Evolutionary conservation across 2,113 vertebrate genomes (phyloP), one percentile per base, ranked within the genome.

Genomic region (Alligator mississippiensis): DNA sequence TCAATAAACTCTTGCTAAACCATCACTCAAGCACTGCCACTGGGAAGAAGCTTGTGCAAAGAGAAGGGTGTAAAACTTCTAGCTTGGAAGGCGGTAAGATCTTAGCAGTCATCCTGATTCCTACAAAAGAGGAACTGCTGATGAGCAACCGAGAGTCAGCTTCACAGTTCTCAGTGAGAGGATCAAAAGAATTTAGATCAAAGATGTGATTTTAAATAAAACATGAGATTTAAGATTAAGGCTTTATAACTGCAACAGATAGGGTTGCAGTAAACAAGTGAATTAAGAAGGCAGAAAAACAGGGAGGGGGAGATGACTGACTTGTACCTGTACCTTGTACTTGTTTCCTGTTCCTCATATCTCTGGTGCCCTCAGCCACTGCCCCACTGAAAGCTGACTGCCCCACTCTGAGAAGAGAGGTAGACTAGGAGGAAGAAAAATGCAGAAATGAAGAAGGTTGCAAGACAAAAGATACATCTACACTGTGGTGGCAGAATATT

Each of bases 381-480:
- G 21, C 3, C 30, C 30, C 30, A 70, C 10, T 34, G 19, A 38
- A 38, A 70, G n/a, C 34, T 70, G 18, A 70, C 12, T 82, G 10
- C 76, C 54, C 57, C 12, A 58, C 38, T 85, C 2, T 54, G 61
- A 25, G 87, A 18, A 66, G 6, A 79, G 14, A 0, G 1, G 60
- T 79, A 84, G 14, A 81, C 94, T 75, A 91, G 62, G 27, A 93
- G 80, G 74, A 89, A 12, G 28, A 68, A 68, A 66, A 92, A 47
- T n/a, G 17, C 28, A 0, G 4, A 68, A 94, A 93, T 62, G 62
- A 64, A 30, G 7, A 17, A 15, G 66, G 38, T 88, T 22, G 11
- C 17, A 85, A 28, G 11, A 89, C 11, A 38, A 84, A 74, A 77
- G 74, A 11, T 57, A 12, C 87, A 1, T 12, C 91, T 11, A 19